phyloP scores from a whole-genome alignment of 2,888 invertebrate species.

The Pseudococcus longispinus region DNA sequence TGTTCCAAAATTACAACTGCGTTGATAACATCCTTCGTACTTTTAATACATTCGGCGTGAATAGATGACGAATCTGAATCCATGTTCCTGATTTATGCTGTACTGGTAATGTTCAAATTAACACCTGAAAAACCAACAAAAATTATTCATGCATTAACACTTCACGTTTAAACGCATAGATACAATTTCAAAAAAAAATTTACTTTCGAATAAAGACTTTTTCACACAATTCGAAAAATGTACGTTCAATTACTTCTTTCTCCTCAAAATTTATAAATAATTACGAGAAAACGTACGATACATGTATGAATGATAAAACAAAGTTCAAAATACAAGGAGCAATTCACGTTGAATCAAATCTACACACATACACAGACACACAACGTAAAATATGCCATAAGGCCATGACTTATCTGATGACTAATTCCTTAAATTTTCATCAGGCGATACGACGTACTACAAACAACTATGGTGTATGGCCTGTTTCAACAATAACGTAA shows the following conservation, averaged over 20 bases:
- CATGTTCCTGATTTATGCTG: neutral
- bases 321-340: conserved; percentile 18
- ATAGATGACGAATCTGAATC: neutral
- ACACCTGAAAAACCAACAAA: neutral
- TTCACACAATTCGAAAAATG: neutral
- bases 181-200: neutral
- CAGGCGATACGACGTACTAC: neutral
- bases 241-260: neutral
- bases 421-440: conserved; percentile 27
- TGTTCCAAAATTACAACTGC: neutral
- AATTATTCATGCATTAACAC: neutral
- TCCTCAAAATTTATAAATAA: neutral
- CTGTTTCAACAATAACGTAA: neutral
- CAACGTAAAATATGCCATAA: neutral
- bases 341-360: neutral
- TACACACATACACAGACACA: neutral
- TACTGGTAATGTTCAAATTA: neutral
- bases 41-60: neutral
- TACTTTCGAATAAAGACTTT: neutral
- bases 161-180: neutral
- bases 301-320: neutral
- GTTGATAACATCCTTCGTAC: neutral
- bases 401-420: no score
- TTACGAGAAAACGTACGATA: neutral
- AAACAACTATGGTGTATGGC: neutral